These are phyloP conservation scores for Acestrorhynchus altus DNA, from an alignment of 2,797 vertebrate genomes.

Conservation along the genomic window DNA sequence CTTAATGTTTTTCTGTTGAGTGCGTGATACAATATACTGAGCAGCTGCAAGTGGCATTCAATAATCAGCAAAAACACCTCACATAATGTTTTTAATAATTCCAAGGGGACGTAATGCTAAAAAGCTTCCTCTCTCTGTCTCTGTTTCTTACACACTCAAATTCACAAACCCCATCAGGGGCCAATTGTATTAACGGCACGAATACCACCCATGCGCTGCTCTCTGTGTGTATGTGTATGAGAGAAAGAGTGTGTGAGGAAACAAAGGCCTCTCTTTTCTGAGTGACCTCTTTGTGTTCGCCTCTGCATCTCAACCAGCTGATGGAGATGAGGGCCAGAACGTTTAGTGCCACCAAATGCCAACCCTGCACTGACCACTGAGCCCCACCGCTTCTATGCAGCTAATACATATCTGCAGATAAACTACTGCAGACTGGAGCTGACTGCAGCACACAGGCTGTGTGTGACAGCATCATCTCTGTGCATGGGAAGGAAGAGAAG, in stretches of 20 bases:
- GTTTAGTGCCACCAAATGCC: background rate
- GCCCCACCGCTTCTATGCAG: background rate
- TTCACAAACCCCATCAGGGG: slow-evolving; percentile 15
- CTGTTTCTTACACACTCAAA: background rate
- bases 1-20: too few relatives aligned
- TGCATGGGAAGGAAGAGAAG: background rate
- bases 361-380: too few relatives aligned
- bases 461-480: background rate
- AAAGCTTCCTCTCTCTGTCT: too few relatives aligned
- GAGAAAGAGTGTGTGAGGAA: background rate
- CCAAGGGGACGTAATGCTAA: background rate
- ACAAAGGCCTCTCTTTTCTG: slow-evolving; percentile 36
- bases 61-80: too few relatives aligned
- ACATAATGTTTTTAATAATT: too few relatives aligned
- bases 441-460: background rate
- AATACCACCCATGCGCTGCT: background rate
- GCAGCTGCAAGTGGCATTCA: background rate
- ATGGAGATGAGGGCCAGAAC: background rate
- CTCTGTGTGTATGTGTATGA: slow-evolving; percentile 13
- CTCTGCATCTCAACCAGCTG: slow-evolving; percentile 29
- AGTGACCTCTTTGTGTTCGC: slow-evolving; percentile 26
- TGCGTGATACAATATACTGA: background rate
- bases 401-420: background rate
- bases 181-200: background rate
- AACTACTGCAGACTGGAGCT: background rate